A percentile compares a stretch with the other conserved stretches of the same genome.
phyloP scores from a whole-genome alignment of 2,113 vertebrate species.

The Tachysurus vachellii region DNA sequence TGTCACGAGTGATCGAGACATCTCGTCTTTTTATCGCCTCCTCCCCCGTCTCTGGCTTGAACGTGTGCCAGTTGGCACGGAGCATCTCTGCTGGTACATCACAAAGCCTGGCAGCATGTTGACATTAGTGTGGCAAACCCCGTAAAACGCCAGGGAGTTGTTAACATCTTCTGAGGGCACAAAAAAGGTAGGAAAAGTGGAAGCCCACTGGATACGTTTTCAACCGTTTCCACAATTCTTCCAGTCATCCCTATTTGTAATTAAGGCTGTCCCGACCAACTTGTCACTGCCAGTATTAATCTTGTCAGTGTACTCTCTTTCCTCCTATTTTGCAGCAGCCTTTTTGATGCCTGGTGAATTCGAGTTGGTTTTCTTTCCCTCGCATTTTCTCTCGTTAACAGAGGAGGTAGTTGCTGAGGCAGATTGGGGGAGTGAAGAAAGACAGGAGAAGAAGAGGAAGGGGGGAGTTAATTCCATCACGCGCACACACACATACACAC shows the following conservation, averaged over 20 bases:
- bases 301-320: conserved; percentile 42
- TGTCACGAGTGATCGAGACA: conserved; percentile 29
- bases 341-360: conserved; percentile 30
- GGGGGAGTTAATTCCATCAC: conserved; percentile 22
- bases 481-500: conserved; percentile 25
- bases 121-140: conserved; percentile 46
- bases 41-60: conserved; percentile 25
- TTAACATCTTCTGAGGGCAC: conserved; percentile 44
- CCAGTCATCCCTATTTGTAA: conserved; percentile 50
- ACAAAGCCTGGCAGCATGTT: conserved; percentile 45
- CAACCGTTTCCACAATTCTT: conserved; percentile 52
- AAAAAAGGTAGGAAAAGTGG: conserved; percentile 1
- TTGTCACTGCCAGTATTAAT: conserved; percentile 55
- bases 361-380: conserved; percentile 29
- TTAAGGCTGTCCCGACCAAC: conserved; percentile 45
- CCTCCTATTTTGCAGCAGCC: not conserved
- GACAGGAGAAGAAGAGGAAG: conserved; percentile 44
- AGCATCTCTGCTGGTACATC: conserved; percentile 31
- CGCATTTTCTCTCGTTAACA: not conserved
- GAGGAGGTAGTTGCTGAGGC: conserved; percentile 15
- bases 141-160: conserved; percentile 44
- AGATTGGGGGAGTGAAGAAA: conserved; percentile 37
- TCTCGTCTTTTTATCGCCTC: conserved; percentile 38
- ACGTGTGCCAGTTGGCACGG: conserved; percentile 51
- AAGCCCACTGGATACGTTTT: conserved; percentile 34